A percentile compares a stretch with the other conserved stretches of the same genome.
Conservation (phyloP, 53 echinoderm and acorn worm species). For the Zoroaster sp. region DNA sequence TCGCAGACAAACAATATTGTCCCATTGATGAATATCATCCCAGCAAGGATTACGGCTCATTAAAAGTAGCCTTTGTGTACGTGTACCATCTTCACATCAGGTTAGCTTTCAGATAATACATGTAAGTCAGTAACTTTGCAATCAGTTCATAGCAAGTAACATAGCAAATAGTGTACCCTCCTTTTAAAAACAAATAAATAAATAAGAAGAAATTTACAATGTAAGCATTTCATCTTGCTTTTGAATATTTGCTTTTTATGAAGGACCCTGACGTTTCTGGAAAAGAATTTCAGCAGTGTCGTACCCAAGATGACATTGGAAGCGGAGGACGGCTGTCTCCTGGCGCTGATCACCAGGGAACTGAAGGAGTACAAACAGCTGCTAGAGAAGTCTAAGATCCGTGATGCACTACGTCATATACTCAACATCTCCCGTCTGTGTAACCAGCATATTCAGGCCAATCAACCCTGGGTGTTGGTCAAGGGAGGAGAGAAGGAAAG, state of each 20-base stretch:
- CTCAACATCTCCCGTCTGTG: slow-evolving; percentile 93
- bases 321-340: slow-evolving; percentile 70
- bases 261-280: slow-evolving; percentile 81
- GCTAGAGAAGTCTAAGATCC: slow-evolving; percentile 87
- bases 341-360: slow-evolving; percentile 80
- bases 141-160: too few relatives aligned
- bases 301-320: slow-evolving; percentile 74
- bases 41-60: too few relatives aligned
- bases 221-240: not conserved
- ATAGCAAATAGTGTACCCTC: too few relatives aligned
- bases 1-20: too few relatives aligned
- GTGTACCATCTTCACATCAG: too few relatives aligned
- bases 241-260: not conserved
- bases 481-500: slow-evolving; percentile 86
- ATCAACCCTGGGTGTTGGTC: slow-evolving; percentile 89
- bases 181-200: too few relatives aligned
- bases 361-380: slow-evolving; percentile 66
- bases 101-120: too few relatives aligned
- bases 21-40: too few relatives aligned
- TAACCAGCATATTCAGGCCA: slow-evolving; percentile 93
- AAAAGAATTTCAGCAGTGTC: slow-evolving; percentile 81
- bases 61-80: too few relatives aligned
- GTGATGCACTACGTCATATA: slow-evolving; percentile 83
- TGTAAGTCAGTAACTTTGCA: too few relatives aligned
- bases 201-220: too few relatives aligned